Conservation (phyloP, 2,113 vertebrate species). For the Grammomys dolichurus region DNA sequence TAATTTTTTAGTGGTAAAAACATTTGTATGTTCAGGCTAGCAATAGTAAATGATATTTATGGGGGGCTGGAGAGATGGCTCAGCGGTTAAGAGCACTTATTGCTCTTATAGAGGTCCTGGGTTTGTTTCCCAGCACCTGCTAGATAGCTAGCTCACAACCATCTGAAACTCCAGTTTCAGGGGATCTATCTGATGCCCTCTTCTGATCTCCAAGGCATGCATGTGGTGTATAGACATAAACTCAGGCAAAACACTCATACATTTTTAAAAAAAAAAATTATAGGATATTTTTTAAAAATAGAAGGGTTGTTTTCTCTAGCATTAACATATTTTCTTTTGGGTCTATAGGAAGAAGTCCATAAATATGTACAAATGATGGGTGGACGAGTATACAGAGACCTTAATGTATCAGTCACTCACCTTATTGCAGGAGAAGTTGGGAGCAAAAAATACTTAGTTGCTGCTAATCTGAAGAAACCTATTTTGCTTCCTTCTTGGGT, state of each 20-base stretch:
- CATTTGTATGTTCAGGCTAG: slow-evolving; percentile 39
- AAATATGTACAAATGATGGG: slow-evolving; percentile 97
- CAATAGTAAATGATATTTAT: slow-evolving; percentile 49
- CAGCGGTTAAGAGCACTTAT: neutral
- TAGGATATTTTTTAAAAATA: neutral
- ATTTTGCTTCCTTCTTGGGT: slow-evolving; percentile 96
- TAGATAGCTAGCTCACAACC: neutral
- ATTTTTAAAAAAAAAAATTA: neutral
- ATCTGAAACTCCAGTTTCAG: neutral
- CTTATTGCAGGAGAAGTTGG: slow-evolving; percentile 98
- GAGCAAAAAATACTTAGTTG: slow-evolving; percentile 98
- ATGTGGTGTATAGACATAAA: neutral
- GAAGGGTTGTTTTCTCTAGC: neutral
- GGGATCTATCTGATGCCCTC: neutral
- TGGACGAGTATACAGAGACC: slow-evolving; percentile 93
- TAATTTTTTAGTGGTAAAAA: slow-evolving; percentile 58
- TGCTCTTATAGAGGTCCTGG: neutral
- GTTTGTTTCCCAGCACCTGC: neutral
- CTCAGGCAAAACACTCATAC: neutral
- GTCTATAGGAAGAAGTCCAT: slow-evolving; percentile 93
- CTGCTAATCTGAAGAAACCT: slow-evolving; percentile 95
- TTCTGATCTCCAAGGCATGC: neutral
- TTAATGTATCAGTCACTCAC: slow-evolving; percentile 95
- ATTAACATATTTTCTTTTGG: slow-evolving; percentile 63
- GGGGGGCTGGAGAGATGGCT: neutral